Evolutionary conservation across 92 coral and sea anemone species (phyloP).

Genomic region (Epizoanthus ramosus): DNA sequence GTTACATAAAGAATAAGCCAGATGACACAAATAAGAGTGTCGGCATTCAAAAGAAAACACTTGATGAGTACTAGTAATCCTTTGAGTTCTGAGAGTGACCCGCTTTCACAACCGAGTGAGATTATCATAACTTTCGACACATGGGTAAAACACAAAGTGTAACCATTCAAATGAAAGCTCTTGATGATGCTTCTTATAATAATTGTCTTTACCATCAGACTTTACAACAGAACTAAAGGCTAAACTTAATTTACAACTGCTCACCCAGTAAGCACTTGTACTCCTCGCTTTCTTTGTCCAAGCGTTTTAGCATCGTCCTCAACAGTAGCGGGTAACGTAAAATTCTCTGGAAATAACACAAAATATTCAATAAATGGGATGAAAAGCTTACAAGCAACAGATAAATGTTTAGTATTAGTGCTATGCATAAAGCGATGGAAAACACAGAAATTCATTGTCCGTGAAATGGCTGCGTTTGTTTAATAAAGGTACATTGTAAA

Average conservation of each 20-base stretch:
- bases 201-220: too few relatives aligned
- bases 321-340: conserved; percentile 88
- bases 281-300: conserved; percentile 83
- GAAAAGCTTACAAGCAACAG: not conserved
- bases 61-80: not conserved
- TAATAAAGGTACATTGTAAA: too few relatives aligned
- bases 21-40: not conserved
- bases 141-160: too few relatives aligned
- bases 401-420: not conserved
- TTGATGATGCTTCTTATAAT: too few relatives aligned
- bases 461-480: too few relatives aligned
- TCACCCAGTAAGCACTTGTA: conserved; percentile 80
- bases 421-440: too few relatives aligned
- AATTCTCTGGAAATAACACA: conserved; percentile 70
- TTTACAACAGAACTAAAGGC: not conserved
- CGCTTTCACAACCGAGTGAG: not conserved
- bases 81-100: not conserved
- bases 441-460: too few relatives aligned
- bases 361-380: not conserved
- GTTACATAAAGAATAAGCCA: too few relatives aligned
- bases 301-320: conserved; percentile 81
- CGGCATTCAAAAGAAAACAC: not conserved
- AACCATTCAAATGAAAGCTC: too few relatives aligned
- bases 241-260: not conserved
- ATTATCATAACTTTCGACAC: too few relatives aligned